Conservation (phyloP, 2,888 invertebrate genomes). For the Epistrophe grossulariae region DNA sequence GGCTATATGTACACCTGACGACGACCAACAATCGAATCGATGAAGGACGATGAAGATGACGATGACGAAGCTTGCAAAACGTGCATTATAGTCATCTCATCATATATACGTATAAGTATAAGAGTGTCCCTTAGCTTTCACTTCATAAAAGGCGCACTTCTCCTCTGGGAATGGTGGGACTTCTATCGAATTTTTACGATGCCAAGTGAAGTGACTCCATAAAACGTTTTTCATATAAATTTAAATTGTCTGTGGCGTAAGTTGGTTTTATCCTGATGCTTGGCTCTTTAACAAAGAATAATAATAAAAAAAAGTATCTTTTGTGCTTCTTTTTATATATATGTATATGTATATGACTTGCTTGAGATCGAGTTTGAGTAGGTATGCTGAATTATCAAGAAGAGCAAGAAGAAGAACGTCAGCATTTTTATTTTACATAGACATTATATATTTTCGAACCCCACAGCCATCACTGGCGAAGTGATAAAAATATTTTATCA, state of each 20-base stretch:
- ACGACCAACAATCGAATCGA: neutral
- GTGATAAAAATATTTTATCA: constrained; percentile 32
- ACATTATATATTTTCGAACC: neutral
- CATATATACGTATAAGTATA: neutral
- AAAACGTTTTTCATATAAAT: constrained; percentile 60
- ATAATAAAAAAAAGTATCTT: neutral
- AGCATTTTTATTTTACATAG: constrained; percentile 9
- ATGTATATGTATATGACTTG: neutral
- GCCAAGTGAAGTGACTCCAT: constrained; percentile 39
- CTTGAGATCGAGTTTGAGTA: neutral
- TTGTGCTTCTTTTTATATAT: neutral
- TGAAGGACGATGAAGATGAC: neutral
- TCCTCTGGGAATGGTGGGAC: neutral
- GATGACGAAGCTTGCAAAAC: neutral
- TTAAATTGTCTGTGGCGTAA: constrained; percentile 44
- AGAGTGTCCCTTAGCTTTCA: neutral
- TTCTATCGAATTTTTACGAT: constrained; percentile 37
- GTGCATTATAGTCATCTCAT: constrained; percentile 1
- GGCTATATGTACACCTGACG: constrained; percentile 7
- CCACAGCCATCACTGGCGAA: neutral
- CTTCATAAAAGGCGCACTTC: constrained; percentile 39
- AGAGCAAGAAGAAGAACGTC: neutral
- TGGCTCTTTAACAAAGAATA: neutral
- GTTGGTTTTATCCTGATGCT: constrained; percentile 18
- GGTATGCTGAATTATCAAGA: neutral